Evolutionary conservation across 2,888 invertebrate species (phyloP).

Genomic region (Polyommatus iphigenia): DNA sequence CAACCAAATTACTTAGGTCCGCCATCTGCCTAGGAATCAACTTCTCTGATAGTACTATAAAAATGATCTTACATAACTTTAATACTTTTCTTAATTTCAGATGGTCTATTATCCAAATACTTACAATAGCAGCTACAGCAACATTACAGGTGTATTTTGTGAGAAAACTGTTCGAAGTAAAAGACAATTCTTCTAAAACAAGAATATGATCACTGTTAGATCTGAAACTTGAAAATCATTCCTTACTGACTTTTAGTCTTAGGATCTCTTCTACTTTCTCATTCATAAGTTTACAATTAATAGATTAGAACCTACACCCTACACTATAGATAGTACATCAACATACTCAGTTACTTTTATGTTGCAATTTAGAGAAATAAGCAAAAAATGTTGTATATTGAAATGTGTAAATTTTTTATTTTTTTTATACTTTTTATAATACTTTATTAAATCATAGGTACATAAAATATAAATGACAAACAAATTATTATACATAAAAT

Average conservation of each 20-base stretch:
- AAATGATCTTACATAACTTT: not conserved
- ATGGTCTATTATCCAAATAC: slow-evolving; percentile 93
- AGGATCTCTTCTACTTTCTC: slow-evolving; percentile 41
- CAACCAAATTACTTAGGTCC: no score
- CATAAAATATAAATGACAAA: not conserved
- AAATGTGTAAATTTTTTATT: not conserved
- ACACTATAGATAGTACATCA: not conserved
- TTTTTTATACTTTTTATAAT: slow-evolving; percentile 2
- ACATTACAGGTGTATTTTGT: slow-evolving; percentile 92
- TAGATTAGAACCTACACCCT: not conserved
- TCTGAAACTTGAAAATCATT: slow-evolving; percentile 38
- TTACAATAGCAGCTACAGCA: slow-evolving; percentile 89
- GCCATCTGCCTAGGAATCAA: no score
- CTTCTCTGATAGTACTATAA: no score
- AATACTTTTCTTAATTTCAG: slow-evolving; percentile 48
- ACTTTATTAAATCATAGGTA: not conserved
- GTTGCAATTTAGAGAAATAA: not conserved
- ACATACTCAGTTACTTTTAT: slow-evolving; percentile 11
- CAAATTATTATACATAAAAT: not conserved
- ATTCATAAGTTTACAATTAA: slow-evolving; percentile 6
- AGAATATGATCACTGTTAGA: slow-evolving; percentile 65
- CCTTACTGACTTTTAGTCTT: slow-evolving; percentile 37
- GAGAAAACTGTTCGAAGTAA: slow-evolving; percentile 91
- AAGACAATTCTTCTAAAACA: slow-evolving; percentile 81
- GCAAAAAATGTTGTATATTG: not conserved